phyloP scores from a whole-genome alignment of 2,888 invertebrate species.

The Clanis bilineata region DNA sequence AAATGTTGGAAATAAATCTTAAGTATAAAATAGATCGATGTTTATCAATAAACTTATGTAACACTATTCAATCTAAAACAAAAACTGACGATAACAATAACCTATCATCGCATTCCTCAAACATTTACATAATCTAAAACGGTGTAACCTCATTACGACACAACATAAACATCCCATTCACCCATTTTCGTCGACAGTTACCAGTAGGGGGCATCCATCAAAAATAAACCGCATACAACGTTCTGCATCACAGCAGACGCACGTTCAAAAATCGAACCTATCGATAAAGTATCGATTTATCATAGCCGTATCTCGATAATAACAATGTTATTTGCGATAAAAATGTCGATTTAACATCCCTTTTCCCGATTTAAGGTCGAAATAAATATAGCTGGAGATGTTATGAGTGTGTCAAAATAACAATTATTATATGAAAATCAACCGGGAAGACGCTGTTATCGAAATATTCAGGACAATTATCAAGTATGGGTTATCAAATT shows the following conservation, averaged over 20 bases:
- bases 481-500: not conserved
- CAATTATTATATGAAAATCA: conserved; percentile 58
- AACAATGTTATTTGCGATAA: conserved; percentile 20
- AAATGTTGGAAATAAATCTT: no score
- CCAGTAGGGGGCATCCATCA: not conserved
- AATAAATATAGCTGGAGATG: not conserved
- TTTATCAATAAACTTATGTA: not conserved
- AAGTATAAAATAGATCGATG: no score
- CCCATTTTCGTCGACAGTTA: not conserved
- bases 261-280: conserved; percentile 36
- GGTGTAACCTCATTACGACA: conserved; percentile 11
- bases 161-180: conserved; percentile 17
- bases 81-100: not conserved
- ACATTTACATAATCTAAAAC: conserved; percentile 10
- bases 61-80: not conserved
- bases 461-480: conserved; percentile 30
- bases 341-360: not conserved
- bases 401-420: conserved; percentile 26
- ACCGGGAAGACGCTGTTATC: conserved; percentile 41
- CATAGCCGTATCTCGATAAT: conserved; percentile 34
- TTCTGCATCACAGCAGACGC: conserved; percentile 22
- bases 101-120: not conserved
- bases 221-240: conserved; percentile 23
- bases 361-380: not conserved
- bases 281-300: conserved; percentile 32